These are phyloP conservation scores for Zaprionus lachaisei DNA, from an alignment of 1,140 invertebrate genomes.

Conservation along the genomic window DNA sequence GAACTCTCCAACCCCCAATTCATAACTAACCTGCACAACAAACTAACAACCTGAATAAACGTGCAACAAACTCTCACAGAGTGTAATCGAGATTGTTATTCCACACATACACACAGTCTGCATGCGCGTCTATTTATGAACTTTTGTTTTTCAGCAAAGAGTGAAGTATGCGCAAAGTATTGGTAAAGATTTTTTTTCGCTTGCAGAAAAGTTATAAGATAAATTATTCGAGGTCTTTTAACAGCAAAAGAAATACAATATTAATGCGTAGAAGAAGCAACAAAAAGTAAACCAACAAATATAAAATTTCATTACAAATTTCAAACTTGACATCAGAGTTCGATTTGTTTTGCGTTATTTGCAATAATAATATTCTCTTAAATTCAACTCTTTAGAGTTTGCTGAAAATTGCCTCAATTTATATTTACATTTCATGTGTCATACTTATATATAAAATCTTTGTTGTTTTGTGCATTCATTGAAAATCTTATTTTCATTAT, in stretches of 20 bases:
- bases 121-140: background rate
- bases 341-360: too few species aligned
- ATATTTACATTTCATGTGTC: conserved; percentile 34
- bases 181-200: background rate
- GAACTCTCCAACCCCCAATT: conserved; percentile 12
- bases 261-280: too few species aligned
- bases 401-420: conserved; percentile 27
- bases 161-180: background rate
- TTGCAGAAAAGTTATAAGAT: background rate
- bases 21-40: conserved; percentile 9
- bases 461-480: conserved; percentile 14
- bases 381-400: background rate
- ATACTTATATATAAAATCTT: background rate
- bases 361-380: too few species aligned
- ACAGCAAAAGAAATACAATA: too few species aligned
- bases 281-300: too few species aligned
- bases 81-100: conserved; percentile 6
- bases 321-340: background rate
- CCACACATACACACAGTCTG: background rate
- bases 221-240: too few species aligned
- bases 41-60: conserved; percentile 26
- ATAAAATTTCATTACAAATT: background rate
- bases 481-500: conserved; percentile 55
- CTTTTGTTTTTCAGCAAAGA: background rate
- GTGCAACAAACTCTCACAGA: background rate